Base-by-base conservation (phyloP, 2,797 vertebrate species). In the Scarus forsteni region DNA sequence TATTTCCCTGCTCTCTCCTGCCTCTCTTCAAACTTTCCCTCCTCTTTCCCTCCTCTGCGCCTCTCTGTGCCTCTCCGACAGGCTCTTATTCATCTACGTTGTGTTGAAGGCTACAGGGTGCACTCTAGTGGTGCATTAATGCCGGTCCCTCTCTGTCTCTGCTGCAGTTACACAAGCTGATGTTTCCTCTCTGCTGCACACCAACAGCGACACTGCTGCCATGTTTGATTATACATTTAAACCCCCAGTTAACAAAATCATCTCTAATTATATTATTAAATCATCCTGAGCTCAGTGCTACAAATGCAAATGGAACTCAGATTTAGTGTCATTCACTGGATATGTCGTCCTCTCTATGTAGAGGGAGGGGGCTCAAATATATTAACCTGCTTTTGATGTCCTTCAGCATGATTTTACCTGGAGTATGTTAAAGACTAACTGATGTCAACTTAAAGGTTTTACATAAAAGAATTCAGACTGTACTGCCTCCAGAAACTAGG, bases 71-170 rank as follows among this genome's bases (percentile, higher is more conserved):
- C 51, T 61, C 43, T 60, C 51, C 45, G 10, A 38, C 61, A 61
- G 55, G 36, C 3, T 70, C 49, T 34, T 49, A 12, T 52, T 50
- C 71, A 50, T 84, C 68, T 51, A 36, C 59, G 60, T 43, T 63
- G 44, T 51, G 56, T 75, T 73, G 55, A 78, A 85, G 69, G 85
- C 81, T 70, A 66, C 83, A 86, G 71, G 80, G 73, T 90, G 88
- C 87, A 77, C 91, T 89, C 89, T 91, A 85, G 88, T 90, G 88
- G 88, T 62, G 27, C 56, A 72, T 45, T 55, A 48, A 80, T 59
- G 66, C 57, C 58, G 40, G 18, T 79, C 63, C 58, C 55, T 62
- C 56, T 77, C 18, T 16, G 46, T 50, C 44, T 57, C 43, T 54
- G 61, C 58, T 76, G 66, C 73, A 73, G 34, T 57, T 42, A 45